Evolutionary conservation across 2,797 vertebrate species (phyloP), one percentile per base, ranked within the genome.

Genomic region (Onychomys arenicola): DNA sequence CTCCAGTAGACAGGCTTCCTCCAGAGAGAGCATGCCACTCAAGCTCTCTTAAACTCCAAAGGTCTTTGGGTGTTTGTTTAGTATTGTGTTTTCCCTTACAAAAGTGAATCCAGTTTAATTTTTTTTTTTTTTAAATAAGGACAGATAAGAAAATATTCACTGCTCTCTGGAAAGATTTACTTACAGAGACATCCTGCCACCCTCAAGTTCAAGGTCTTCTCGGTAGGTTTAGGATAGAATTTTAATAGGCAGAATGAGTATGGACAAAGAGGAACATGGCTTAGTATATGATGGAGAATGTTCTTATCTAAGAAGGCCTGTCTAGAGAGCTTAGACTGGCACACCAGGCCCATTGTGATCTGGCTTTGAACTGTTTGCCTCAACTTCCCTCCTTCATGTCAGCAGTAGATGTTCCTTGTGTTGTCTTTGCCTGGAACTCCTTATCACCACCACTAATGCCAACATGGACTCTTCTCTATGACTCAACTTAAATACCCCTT

Each of bases 1-100:
- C 91, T 94, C 49, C 29, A 75, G 5, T 71, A 43, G 91, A 86
- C 93, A 94, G 73, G 61, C 94, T 76, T 75, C 67, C 49, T 85
- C 94, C 89, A 57, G 16, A 94, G 93, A 93, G 75, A 61, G 27
- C 89, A 9, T 9, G 37, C 29, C 75, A 37, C 55, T 82, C 57
- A 6, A 34, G 34, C 91, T 65, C 83, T 82, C 93, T 94, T 69
- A 77, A 65, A 67, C 61, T 37, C 8, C 4, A 55, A 96, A 49
- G 13, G 57, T 14, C 83, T 65, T 59, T 0, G 27, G 49, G 67
- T n/a, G 46, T 55, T 82, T 71, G 12, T 91, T 91, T 75, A 17
- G 19, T 73, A 34, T 73, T 73, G 6, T 78, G 23, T 63, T 95
- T 95, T 84, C 49, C 82, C 17, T 78, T 93, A 76, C 92, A 32